Conservation (phyloP, 2,113 vertebrate species). For the Picathartes gymnocephalus region DNA sequence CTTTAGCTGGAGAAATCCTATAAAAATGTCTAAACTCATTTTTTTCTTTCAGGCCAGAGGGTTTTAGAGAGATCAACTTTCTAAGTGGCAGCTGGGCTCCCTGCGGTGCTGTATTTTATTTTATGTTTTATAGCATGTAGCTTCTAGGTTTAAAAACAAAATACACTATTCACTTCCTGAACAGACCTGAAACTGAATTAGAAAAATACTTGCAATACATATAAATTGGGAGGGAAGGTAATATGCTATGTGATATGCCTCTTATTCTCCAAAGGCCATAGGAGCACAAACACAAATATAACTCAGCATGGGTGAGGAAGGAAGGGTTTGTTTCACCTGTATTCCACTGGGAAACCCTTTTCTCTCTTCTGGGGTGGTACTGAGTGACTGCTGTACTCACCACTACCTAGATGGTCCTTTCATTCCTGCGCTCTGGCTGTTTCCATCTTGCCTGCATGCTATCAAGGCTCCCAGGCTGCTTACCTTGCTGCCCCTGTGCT, state of each 20-base stretch:
- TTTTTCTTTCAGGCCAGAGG: constrained; percentile 15
- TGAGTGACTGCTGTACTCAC: background rate
- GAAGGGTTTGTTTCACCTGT: background rate
- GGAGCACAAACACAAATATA: background rate
- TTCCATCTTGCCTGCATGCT: background rate
- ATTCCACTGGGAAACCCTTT: background rate
- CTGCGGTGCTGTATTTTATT: constrained; percentile 42
- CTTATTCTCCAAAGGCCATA: background rate
- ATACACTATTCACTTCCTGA: constrained; percentile 23
- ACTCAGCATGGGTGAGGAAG: background rate
- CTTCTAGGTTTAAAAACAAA: constrained; percentile 52
- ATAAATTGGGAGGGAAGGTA: background rate
- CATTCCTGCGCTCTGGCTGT: background rate
- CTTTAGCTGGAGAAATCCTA: constrained; percentile 30
- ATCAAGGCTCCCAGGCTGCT: background rate
- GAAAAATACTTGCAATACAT: background rate
- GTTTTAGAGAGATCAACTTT: constrained; percentile 50
- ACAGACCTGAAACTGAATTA: constrained; percentile 26
- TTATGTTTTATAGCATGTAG: constrained; percentile 44
- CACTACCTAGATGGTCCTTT: background rate
- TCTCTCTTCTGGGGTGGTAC: background rate
- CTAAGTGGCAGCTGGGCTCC: constrained; percentile 37
- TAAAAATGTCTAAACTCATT: constrained; percentile 26
- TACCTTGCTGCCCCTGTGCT: background rate
- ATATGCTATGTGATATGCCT: background rate